phyloP scores from a whole-genome alignment of 2,888 invertebrate genomes.

The Phaonia tiefii region DNA sequence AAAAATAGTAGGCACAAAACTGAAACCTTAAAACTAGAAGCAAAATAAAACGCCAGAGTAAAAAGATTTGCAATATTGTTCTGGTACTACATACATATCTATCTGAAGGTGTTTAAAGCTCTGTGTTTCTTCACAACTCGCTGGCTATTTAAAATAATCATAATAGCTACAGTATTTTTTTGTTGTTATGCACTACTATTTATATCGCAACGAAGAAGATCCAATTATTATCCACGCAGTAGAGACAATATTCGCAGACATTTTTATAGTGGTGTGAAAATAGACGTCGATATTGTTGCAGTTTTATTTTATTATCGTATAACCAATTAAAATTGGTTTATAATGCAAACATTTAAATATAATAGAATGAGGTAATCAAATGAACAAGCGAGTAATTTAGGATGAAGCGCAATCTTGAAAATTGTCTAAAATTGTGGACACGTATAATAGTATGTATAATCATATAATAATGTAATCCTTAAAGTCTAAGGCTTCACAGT shows the following conservation, averaged over 20 bases:
- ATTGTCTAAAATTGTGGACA: too few species aligned
- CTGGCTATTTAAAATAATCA: slow-evolving; percentile 26
- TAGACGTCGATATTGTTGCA: not conserved
- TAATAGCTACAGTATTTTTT: slow-evolving; percentile 4
- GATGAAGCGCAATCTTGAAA: too few species aligned
- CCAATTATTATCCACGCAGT: slow-evolving; percentile 25
- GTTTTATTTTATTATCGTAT: slow-evolving; percentile 29
- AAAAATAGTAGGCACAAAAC: slow-evolving; percentile 60
- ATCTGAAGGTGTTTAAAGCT: slow-evolving; percentile 60
- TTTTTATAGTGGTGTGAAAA: slow-evolving; percentile 41
- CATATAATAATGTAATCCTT: too few species aligned
- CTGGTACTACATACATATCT: slow-evolving; percentile 48
- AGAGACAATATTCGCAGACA: slow-evolving; percentile 6
- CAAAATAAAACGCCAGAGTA: not conserved
- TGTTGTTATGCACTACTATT: not conserved
- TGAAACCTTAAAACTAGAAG: slow-evolving; percentile 54
- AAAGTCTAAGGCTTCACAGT: too few species aligned
- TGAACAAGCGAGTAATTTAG: too few species aligned
- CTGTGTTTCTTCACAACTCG: slow-evolving; percentile 32
- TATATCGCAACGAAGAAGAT: slow-evolving; percentile 14
- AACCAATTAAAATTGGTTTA: slow-evolving; percentile 27
- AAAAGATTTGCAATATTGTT: slow-evolving; percentile 9
- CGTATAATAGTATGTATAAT: too few species aligned
- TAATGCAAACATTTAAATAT: slow-evolving; percentile 4
- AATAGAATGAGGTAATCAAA: not conserved